Conservation (phyloP, 2,113 vertebrate species). For the Grantiella picta region DNA sequence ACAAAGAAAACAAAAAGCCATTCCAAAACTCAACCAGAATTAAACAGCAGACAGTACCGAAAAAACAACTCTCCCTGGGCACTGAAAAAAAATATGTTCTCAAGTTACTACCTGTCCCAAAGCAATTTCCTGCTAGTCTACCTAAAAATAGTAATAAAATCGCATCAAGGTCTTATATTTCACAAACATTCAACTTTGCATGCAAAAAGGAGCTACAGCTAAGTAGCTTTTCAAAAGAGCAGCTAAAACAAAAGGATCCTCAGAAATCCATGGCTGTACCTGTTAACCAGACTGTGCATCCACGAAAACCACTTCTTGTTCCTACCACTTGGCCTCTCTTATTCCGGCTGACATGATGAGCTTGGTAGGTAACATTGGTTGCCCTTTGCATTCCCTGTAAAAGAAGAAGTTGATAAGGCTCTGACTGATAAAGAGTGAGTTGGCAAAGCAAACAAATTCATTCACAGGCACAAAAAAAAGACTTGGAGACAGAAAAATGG, state of each 20-base stretch:
- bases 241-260: neutral
- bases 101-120: neutral
- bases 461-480: neutral
- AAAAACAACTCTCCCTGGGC: neutral
- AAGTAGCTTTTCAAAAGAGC: neutral
- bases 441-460: neutral
- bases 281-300: constrained; percentile 96
- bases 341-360: constrained; percentile 96
- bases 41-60: neutral
- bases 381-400: constrained; percentile 93
- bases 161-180: neutral
- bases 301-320: constrained; percentile 94
- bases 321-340: constrained; percentile 97
- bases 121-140: neutral
- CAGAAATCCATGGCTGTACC: constrained; percentile 70
- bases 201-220: neutral
- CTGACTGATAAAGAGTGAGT: neutral
- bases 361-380: constrained; percentile 98
- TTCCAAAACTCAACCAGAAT: neutral
- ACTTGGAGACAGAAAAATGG: neutral
- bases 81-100: neutral
- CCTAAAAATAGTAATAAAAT: neutral
- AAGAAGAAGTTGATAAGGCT: neutral
- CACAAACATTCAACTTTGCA: neutral
- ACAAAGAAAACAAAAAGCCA: neutral